Conservation (phyloP, 2,888 invertebrate species). For the Sialis fuliginosa region DNA sequence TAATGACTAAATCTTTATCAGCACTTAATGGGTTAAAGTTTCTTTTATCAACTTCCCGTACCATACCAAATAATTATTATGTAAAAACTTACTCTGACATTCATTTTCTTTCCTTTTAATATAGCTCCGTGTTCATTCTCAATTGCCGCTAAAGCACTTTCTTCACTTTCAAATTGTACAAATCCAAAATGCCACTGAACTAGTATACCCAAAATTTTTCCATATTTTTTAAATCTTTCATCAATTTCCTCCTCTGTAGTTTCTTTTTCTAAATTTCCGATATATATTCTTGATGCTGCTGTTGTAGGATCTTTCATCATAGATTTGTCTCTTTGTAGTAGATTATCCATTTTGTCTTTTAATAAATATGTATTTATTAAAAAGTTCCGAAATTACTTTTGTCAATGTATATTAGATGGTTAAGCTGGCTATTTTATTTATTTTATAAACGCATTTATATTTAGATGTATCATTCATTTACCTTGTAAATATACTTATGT, state of each 20-base stretch:
- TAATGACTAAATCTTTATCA: too few relatives aligned
- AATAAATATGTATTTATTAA: too few relatives aligned
- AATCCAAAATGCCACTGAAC: constrained; percentile 71
- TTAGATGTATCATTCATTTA: too few relatives aligned
- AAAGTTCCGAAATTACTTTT: too few relatives aligned
- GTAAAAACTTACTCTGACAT: constrained; percentile 23
- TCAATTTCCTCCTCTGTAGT: constrained; percentile 42
- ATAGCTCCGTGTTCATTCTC: constrained; percentile 46
- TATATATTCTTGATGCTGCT: constrained; percentile 58
- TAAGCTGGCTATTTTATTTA: too few relatives aligned
- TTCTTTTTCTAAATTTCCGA: constrained; percentile 53
- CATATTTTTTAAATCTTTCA: constrained; percentile 53
- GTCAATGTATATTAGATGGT: too few relatives aligned
- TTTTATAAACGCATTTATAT: too few relatives aligned
- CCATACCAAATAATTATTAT: not conserved
- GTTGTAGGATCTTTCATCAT: constrained; percentile 58
- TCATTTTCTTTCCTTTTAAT: constrained; percentile 54
- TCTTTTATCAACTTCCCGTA: not conserved
- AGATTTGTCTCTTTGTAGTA: not conserved
- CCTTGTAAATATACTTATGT: too few relatives aligned
- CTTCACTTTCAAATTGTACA: constrained; percentile 64
- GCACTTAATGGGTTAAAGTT: too few relatives aligned
- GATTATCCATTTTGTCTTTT: too few relatives aligned
- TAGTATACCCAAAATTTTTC: constrained; percentile 49
- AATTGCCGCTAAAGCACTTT: constrained; percentile 59